These are phyloP conservation scores for Drosophila saltans DNA, from an alignment of 1,140 invertebrate genomes.

Conservation along the genomic window DNA sequence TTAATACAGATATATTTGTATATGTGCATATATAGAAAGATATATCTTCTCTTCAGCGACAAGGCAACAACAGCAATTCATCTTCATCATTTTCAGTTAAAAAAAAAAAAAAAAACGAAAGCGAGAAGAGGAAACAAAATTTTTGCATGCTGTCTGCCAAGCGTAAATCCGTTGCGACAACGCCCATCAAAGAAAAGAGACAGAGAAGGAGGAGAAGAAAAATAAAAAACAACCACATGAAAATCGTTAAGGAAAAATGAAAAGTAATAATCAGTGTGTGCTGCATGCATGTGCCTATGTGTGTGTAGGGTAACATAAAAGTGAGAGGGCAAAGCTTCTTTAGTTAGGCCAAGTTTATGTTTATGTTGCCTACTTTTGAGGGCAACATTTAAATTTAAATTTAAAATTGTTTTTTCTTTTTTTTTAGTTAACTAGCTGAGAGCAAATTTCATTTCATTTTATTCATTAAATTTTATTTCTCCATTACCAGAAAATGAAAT, in stretches of 20 bases:
- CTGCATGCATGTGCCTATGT: slow-evolving; percentile 6
- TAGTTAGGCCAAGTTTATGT: slow-evolving; percentile 47
- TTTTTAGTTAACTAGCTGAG: background rate
- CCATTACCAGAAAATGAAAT: slow-evolving; percentile 59
- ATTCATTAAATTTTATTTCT: slow-evolving; percentile 27
- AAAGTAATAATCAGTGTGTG: slow-evolving; percentile 75
- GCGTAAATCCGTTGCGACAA: slow-evolving; percentile 73
- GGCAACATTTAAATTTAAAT: slow-evolving; percentile 66
- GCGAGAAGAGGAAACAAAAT: slow-evolving; percentile 4
- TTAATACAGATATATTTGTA: slow-evolving; percentile 60
- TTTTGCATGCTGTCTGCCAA: slow-evolving; percentile 55
- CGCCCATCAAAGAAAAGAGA: slow-evolving; percentile 33
- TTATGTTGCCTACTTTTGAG: slow-evolving; percentile 73
- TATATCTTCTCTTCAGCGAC: slow-evolving; percentile 28
- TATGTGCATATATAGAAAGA: background rate
- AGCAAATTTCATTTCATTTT: slow-evolving; percentile 38
- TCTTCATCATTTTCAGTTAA: slow-evolving; percentile 71
- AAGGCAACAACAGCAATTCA: slow-evolving; percentile 61
- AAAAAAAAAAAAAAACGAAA: background rate
- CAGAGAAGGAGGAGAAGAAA: slow-evolving; percentile 4
- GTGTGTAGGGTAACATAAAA: slow-evolving; percentile 38
- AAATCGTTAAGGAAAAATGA: slow-evolving; percentile 76
- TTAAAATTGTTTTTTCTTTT: slow-evolving; percentile 32
- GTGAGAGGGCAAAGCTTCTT: slow-evolving; percentile 28
- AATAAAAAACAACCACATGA: slow-evolving; percentile 43